phyloP scores from a whole-genome alignment of 2,888 invertebrate genomes.

The Ischnura elegans region DNA sequence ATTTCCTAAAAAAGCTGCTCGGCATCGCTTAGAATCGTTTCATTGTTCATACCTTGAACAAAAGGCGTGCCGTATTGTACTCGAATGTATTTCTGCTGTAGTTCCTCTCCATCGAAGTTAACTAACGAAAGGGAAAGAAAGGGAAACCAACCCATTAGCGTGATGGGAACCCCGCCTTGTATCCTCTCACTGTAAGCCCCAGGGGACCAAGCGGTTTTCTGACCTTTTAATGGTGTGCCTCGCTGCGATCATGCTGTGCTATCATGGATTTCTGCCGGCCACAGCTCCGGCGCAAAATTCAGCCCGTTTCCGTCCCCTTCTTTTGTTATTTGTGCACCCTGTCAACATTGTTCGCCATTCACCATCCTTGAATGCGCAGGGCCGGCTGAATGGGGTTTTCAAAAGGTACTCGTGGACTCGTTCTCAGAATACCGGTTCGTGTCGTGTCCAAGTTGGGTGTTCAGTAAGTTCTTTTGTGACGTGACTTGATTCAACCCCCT shows the following conservation, averaged over 20 bases:
- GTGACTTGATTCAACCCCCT: background rate
- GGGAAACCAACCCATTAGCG: background rate
- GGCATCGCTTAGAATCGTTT: no score
- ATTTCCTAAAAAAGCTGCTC: no score
- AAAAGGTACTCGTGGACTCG: background rate
- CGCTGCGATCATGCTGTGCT: background rate
- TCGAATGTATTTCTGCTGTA: background rate
- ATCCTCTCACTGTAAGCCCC: background rate
- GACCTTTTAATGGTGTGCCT: background rate
- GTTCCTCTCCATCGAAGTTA: background rate
- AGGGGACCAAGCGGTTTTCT: background rate
- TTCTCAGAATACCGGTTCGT: background rate
- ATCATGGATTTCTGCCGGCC: background rate
- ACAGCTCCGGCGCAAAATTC: background rate
- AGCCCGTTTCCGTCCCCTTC: background rate
- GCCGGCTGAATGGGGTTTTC: background rate
- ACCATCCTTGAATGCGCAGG: background rate
- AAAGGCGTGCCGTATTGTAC: background rate
- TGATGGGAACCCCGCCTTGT: background rate
- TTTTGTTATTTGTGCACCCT: background rate
- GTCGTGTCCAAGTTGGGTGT: background rate
- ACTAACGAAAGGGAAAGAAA: background rate
- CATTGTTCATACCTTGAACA: no score
- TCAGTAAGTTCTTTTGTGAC: background rate
- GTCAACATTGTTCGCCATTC: background rate